A percentile compares a stretch with the other conserved stretches of the same genome.
These are phyloP conservation scores for Mungos mungo DNA, from an alignment of 2,113 vertebrate genomes.

Conservation along the genomic window DNA sequence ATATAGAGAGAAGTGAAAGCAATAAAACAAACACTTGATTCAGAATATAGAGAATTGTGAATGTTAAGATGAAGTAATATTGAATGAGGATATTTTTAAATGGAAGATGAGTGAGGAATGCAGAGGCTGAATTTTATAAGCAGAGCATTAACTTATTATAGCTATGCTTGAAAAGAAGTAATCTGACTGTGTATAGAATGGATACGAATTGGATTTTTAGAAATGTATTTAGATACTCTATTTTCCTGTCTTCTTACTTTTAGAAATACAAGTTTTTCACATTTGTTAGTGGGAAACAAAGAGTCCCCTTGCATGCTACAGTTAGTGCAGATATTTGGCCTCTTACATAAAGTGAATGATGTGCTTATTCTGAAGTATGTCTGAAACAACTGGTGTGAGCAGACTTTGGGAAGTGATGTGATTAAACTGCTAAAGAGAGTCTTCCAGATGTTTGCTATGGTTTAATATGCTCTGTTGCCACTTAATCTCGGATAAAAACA, in stretches of 20 bases:
- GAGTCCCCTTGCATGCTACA: not conserved
- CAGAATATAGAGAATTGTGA: not conserved
- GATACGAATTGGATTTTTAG: not conserved
- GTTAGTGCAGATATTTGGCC: not conserved
- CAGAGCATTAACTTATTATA: not conserved
- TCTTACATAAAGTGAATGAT: not conserved
- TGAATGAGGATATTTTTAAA: not conserved
- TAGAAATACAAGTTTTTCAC: not conserved
- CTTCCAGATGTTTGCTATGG: slow-evolving; percentile 45
- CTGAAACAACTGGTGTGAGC: not conserved
- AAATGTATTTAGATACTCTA: not conserved
- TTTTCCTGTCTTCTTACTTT: not conserved
- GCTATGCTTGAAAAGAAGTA: not conserved
- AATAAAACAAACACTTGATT: not conserved
- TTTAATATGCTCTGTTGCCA: slow-evolving; percentile 19
- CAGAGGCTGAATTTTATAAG: not conserved
- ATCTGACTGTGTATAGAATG: not conserved
- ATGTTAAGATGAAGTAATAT: not conserved
- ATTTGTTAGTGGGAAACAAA: not conserved
- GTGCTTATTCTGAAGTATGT: slow-evolving; percentile 21
- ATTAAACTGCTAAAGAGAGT: slow-evolving; percentile 36
- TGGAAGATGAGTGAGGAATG: rapidly evolving
- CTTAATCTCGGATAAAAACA: slow-evolving; percentile 33
- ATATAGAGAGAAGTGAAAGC: not conserved
- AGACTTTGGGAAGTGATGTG: not conserved